Conservation (phyloP, 2,113 vertebrate species). For the Gracilinanus agilis region DNA sequence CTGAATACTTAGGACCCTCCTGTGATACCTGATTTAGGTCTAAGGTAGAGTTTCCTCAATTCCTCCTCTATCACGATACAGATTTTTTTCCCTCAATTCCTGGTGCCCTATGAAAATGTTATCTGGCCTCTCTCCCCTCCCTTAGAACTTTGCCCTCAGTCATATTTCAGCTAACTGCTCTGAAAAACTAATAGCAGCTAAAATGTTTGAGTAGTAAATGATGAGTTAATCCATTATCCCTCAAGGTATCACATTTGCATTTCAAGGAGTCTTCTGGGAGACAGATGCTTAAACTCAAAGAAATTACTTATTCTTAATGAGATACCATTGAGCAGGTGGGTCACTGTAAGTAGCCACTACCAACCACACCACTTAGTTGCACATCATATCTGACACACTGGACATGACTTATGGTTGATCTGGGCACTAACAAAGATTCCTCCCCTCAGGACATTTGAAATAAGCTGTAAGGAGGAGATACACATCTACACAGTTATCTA, state of each 20-base stretch:
- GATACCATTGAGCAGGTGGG: background rate
- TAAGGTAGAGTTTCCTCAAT: background rate
- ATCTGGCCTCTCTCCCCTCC: background rate
- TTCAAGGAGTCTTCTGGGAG: background rate
- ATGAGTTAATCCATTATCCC: background rate
- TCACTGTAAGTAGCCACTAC: background rate
- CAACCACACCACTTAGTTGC: background rate
- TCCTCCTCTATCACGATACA: background rate
- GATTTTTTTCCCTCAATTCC: background rate
- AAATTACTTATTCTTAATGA: background rate
- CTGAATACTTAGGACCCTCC: background rate
- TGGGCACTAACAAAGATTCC: background rate
- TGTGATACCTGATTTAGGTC: background rate
- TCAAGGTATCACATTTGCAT: background rate
- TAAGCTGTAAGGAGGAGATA: background rate
- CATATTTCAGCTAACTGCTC: conserved; percentile 15
- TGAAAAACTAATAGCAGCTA: conserved; percentile 3
- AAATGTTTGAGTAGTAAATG: background rate
- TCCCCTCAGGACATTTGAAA: background rate
- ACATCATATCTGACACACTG: no score
- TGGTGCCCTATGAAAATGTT: background rate
- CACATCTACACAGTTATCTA: background rate
- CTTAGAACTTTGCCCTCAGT: background rate
- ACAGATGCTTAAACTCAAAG: background rate
- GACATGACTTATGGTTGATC: background rate